phyloP scores from a whole-genome alignment of 2,113 vertebrate genomes.

The Tretioscincus oriximinensis region DNA sequence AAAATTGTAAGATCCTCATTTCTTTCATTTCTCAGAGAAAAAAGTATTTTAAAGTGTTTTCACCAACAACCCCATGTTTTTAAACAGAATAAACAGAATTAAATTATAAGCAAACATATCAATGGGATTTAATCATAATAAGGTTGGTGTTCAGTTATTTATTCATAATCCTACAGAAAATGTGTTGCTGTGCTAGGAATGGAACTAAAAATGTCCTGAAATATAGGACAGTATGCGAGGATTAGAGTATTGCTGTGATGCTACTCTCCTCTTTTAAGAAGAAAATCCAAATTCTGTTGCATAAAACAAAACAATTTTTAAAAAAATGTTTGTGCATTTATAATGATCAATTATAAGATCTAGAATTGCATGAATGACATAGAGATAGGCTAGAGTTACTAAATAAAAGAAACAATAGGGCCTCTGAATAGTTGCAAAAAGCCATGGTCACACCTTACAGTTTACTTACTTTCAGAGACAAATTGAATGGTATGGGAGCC shows the following conservation, averaged over 20 bases:
- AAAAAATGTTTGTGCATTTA: background rate
- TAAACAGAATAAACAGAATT: background rate
- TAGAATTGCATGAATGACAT: background rate
- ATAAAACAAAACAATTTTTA: background rate
- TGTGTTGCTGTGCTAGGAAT: background rate
- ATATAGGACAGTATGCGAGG: background rate
- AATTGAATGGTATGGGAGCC: too few species aligned
- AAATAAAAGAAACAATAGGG: background rate
- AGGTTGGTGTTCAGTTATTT: background rate
- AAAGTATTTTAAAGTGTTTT: background rate
- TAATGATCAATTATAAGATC: background rate
- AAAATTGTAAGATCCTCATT: background rate
- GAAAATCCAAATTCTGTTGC: background rate
- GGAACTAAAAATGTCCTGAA: background rate
- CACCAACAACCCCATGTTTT: background rate
- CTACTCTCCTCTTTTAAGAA: background rate
- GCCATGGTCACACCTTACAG: too few species aligned
- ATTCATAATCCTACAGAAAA: background rate
- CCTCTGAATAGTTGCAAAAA: too few species aligned
- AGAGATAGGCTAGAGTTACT: too few species aligned
- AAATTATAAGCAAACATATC: background rate
- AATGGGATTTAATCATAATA: background rate
- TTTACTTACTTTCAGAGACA: too few species aligned
- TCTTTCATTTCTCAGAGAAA: background rate
- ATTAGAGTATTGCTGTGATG: background rate